phyloP scores from a whole-genome alignment of 2,113 vertebrate species.

The Charadrius vociferus region DNA sequence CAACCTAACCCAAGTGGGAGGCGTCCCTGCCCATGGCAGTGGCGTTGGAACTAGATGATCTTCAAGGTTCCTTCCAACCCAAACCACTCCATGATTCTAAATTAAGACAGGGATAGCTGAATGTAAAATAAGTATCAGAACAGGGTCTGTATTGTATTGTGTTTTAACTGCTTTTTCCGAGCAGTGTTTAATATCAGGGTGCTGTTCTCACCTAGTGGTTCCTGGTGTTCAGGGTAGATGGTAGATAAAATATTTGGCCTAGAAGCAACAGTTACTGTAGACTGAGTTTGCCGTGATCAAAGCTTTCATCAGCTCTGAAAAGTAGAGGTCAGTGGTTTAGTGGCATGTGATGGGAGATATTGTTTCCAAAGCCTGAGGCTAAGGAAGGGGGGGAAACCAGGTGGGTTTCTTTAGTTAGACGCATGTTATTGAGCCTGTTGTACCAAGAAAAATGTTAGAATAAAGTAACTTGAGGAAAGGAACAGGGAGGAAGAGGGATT shows the following conservation, averaged over 20 bases:
- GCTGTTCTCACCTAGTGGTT: not conserved
- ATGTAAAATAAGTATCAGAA: not conserved
- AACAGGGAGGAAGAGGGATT: not conserved
- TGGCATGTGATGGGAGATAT: not conserved
- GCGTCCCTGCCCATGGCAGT: not conserved
- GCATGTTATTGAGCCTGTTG: not conserved
- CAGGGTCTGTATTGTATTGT: accelerated
- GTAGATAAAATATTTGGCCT: not conserved
- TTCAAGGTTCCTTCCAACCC: not conserved
- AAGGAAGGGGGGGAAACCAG: not conserved
- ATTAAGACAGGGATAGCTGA: not conserved
- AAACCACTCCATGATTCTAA: not conserved
- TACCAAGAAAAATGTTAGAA: not conserved
- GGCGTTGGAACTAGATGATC: accelerated
- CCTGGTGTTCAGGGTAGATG: not conserved
- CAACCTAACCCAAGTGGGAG: not conserved
- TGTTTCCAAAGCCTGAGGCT: not conserved
- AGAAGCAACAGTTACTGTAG: not conserved
- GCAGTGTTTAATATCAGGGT: not conserved
- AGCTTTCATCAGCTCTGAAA: not conserved
- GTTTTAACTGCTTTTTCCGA: not conserved
- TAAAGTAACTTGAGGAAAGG: not conserved
- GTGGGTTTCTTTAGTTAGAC: not conserved
- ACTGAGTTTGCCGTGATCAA: not conserved
- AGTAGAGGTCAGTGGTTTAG: not conserved